Percentiles rank a stretch among this genome's conserved stretches.
Evolutionary conservation across 2,113 vertebrate genomes (phyloP).

Genomic region (Uropsilus gracilis): DNA sequence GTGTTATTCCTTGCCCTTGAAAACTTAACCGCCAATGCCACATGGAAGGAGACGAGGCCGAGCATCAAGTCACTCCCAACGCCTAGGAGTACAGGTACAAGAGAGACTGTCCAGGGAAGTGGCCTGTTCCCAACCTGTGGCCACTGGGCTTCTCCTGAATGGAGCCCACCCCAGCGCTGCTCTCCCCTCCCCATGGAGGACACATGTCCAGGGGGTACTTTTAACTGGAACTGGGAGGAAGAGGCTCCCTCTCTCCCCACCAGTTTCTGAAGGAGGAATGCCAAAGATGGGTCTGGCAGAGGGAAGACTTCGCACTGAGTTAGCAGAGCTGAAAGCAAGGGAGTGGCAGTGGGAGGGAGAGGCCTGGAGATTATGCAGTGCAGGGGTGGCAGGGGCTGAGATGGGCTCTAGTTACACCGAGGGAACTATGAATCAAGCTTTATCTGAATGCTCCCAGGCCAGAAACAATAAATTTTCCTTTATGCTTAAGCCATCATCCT

Average conservation of each 20-base stretch:
- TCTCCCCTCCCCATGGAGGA: background rate
- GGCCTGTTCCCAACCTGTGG: background rate
- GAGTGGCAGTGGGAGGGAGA: background rate
- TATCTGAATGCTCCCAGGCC: background rate
- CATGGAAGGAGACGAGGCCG: too few species aligned
- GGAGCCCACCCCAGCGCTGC: background rate
- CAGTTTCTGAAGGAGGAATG: background rate
- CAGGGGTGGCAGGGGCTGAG: background rate
- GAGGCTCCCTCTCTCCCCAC: background rate
- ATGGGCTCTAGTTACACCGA: accelerated
- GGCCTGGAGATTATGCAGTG: accelerated
- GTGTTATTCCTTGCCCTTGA: background rate
- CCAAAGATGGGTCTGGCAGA: background rate
- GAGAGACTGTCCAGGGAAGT: background rate
- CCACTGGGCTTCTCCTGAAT: background rate
- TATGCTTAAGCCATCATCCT: background rate
- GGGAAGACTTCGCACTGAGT: accelerated
- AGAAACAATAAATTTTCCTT: background rate
- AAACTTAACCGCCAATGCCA: background rate
- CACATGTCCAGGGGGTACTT: background rate
- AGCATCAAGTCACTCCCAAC: background rate
- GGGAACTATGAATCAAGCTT: background rate
- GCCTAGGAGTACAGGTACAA: too few species aligned
- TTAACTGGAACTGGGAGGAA: background rate
- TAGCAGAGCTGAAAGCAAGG: background rate